Base-by-base conservation (phyloP, 2,113 vertebrate species). In the Pelmatolapia mariae region DNA sequence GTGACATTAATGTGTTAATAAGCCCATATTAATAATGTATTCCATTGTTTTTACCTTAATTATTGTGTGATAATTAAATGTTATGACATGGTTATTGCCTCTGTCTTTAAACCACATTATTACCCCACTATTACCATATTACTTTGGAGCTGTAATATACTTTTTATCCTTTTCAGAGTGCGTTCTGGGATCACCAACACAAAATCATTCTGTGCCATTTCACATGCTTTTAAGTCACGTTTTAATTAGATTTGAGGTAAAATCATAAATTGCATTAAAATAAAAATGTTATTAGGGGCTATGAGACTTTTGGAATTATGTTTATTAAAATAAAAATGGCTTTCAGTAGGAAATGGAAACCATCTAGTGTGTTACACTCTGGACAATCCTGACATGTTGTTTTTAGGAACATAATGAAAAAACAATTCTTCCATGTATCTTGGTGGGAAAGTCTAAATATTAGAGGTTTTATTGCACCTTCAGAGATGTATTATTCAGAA, bases 401-500 rank as follows among this genome's bases (percentile, higher is more conserved):
- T 43, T 73, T 9, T 19, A 73, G 68, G 1, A 73, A 26, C 40
- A 26, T 29, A 73, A 1, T 45, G 8, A 45, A 29, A 26, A 29
- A 18, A 2, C 0, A 1, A 29, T 29, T 76, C 43, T 76, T 47
- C 9, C 24, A 76, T 47, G 10, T 7, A 26, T 73, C 43, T 12
- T 19, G 10, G 1, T 12, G 40, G 43, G 10, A 76, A 29, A 47
- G 18, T 47, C 71, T 8, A 50, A 76, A 29, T 66, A 38, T 68
- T 38, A 9, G 10, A 78, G 3, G 18, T 33, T 78, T 80, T 36
- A 63, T 40, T 79, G 31, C 31, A 40, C 2, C 79, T 61, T 53
- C 18, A 15, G 15, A 86, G 11, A 82, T 92, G 47, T 80, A 92
- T 88, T 88, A 92, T 84, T 89, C 86, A 88, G 26, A 53, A 80